Evolutionary conservation across 2,888 invertebrate species (phyloP), one percentile per base, ranked within the genome.

Genomic region (Serrognathus titanus): DNA sequence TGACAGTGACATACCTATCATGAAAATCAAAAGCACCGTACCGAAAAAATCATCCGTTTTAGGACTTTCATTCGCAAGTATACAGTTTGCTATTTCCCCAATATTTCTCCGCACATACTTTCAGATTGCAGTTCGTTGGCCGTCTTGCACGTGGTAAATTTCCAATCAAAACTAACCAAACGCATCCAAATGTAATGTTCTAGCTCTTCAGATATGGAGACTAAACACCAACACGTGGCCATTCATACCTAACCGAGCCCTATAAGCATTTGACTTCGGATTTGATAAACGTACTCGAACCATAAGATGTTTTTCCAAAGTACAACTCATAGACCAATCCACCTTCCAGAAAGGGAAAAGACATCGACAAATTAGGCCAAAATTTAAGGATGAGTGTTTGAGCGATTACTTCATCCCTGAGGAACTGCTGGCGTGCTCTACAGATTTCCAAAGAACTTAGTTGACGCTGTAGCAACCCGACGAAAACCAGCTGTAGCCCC

Each of bases 401-500:
- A 82, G 82, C 20, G 20, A 57, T 6, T 71, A 75, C 24, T 88
- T 86, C 70, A 78, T 77, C 63, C 81, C 83, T 7, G 79, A 82
- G 53, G 59, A 68, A 12, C 61, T 89, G 39, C 81, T 83, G 70
- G 82, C 89, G 1, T 82, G 85, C 69, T 84, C 85, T 53, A 88
- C 90, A 1, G 85, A 86, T 58, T 83, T 86, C 37, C 83, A 88
- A 68, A 80, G 91, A 53, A 87, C 90, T 1, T 81, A 88, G 71
- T 88, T 88, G 85, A 86, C 88, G 36, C 83, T 88, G 41, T n/a
- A n/a, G n/a, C n/a, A n/a, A n/a, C n/a, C n/a, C n/a, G n/a, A n/a
- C n/a, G n/a, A n/a, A n/a, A n/a, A n/a, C n/a, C 80, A 85, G 65
- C 78, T 85, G 31, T 89, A 59, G 86, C 89, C 13, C 76, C 85